Conservation (phyloP, 30 jellyfish, hydroid and myxozoan genomes). For the Cassiopea xamachana region DNA sequence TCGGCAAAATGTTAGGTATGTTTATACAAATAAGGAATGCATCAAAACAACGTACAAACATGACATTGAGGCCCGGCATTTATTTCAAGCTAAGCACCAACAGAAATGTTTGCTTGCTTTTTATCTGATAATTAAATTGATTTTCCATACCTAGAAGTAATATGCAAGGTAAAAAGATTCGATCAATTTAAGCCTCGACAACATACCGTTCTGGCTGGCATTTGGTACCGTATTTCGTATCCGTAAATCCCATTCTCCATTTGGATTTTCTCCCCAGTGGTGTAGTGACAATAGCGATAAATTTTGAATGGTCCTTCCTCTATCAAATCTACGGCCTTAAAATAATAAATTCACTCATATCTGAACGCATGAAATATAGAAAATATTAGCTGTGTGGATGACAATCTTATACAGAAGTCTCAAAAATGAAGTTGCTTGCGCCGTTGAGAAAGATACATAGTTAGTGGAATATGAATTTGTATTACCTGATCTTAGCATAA, state of each 20-base stretch:
- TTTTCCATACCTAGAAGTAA: neutral
- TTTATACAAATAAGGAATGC: too few relatives aligned
- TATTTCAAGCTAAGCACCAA: too few relatives aligned
- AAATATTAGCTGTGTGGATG: neutral
- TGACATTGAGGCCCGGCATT: too few relatives aligned
- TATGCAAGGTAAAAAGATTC: neutral
- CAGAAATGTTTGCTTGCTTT: too few relatives aligned
- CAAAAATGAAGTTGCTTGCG: too few relatives aligned
- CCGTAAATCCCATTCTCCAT: conserved; percentile 31
- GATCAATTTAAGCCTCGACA: neutral
- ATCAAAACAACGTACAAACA: too few relatives aligned
- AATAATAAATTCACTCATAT: neutral
- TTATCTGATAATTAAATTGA: too few relatives aligned
- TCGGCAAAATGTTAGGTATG: too few relatives aligned
- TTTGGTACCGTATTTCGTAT: conserved; percentile 38
- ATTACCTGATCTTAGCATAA: conserved; percentile 46
- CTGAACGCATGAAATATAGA: neutral
- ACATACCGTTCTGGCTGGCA: conserved; percentile 29
- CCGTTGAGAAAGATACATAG: too few relatives aligned
- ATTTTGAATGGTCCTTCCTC: neutral
- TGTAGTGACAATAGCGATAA: conserved; percentile 60
- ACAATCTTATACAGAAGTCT: too few relatives aligned
- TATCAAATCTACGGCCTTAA: neutral
- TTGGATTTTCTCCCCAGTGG: conserved; percentile 72
- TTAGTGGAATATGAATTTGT: neutral